Conservation (phyloP, 2,888 invertebrate species). For the Synergus japonicus region DNA sequence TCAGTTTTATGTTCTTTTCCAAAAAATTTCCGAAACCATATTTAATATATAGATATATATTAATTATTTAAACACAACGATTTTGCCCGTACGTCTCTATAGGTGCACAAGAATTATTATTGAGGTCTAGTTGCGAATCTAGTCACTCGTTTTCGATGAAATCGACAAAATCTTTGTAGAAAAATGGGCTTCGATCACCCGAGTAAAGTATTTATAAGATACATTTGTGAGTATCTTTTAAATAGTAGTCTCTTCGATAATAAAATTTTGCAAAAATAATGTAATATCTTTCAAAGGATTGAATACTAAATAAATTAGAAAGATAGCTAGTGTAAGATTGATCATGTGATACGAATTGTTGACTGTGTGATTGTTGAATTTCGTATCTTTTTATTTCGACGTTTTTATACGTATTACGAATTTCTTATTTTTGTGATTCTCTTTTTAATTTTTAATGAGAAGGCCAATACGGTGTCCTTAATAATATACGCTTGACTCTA, state of each 20-base stretch:
- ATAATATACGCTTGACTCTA: slow-evolving; percentile 15
- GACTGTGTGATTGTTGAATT: slow-evolving; percentile 13
- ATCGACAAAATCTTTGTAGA: not conserved
- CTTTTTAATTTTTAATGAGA: not conserved
- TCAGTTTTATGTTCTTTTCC: no score
- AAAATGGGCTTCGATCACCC: not conserved
- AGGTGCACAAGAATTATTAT: not conserved
- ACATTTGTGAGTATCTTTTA: not conserved
- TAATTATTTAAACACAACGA: not conserved
- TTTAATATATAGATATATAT: no score
- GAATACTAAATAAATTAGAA: not conserved
- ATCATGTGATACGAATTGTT: slow-evolving; percentile 16
- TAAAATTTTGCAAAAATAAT: not conserved
- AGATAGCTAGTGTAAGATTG: not conserved
- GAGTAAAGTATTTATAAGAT: not conserved
- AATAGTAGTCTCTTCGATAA: not conserved
- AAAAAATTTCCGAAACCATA: no score
- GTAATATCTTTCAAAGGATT: not conserved
- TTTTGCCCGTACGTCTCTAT: not conserved
- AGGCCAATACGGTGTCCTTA: slow-evolving; percentile 10
- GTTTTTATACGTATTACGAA: slow-evolving; percentile 18
- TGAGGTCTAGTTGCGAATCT: slow-evolving; percentile 1
- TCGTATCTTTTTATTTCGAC: not conserved
- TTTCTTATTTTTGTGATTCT: slow-evolving; percentile 2
- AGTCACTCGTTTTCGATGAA: slow-evolving; percentile 2